Evolutionary conservation across 2,797 vertebrate species (phyloP), one percentile per base, ranked within the genome.

Genomic region (Dermochelys coriacea): DNA sequence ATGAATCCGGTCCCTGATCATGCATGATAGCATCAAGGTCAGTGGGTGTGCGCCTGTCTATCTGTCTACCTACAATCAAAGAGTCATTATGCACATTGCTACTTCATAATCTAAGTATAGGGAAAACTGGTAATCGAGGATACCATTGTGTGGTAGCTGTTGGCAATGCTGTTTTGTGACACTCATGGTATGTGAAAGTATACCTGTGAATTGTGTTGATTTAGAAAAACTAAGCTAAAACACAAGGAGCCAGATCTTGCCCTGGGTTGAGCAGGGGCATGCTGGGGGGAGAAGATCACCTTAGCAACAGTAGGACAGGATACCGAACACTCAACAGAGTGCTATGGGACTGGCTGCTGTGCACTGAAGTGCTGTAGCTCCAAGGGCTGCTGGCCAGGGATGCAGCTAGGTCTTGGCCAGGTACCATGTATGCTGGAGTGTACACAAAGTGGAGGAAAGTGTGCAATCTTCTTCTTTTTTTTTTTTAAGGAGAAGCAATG

Each of bases 401-500:
- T 15, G 45, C 27, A 77, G 27, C 25, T 77, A 47, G 27, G 45
- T 77, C 74, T 77, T 18, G 15, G 27, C 74, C 27, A 77, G 12
- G 15, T 49, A 77, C 45, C 45, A 77, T 1, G 8, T 49, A 31
- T 31, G 74, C 45, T 77, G 27, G 45, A 49, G 74, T 45, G 68
- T 25, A 74, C 37, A 45, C 68, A 74, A 45, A 21, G 12, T 12
- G 12, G 21, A 2, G 68, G 6, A 75, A 75, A 14, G 25, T 49
- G 25, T 29, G 14, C 74, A 77, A 29, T 49, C 37, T n/a, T 64
- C 16, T 68, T 10, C 57, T 34, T 61, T 37, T 34, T 31, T 31
- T 37, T 74, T 2, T 2, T 0, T 8, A 12, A 31, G n/a, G 27
- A 49, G 3, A 25, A 83, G 29, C 34, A 54, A 1, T 37, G 52